phyloP scores from a whole-genome alignment of 2,888 invertebrate species.

The Drosophila rubida region DNA sequence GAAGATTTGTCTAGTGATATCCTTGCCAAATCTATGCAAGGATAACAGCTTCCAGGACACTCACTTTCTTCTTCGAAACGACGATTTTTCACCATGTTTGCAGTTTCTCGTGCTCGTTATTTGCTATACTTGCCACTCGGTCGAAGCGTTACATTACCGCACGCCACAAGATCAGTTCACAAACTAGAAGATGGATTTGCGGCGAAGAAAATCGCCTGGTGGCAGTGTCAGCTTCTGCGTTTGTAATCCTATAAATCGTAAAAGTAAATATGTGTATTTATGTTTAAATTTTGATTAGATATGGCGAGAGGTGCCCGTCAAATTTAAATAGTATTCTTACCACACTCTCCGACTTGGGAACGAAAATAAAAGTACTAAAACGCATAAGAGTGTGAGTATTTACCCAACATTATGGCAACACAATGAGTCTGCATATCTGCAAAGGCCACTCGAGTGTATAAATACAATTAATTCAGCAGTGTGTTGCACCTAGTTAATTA shows the following conservation, averaged over 20 bases:
- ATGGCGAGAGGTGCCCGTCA: not conserved
- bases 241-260: conserved; percentile 37
- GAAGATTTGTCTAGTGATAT: not conserved
- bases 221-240: conserved; percentile 23
- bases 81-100: conserved; percentile 52
- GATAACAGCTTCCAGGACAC: not conserved
- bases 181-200: conserved; percentile 24
- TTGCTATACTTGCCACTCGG: not conserved
- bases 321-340: not conserved
- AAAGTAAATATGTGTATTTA: conserved; percentile 28
- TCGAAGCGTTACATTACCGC: conserved; percentile 21
- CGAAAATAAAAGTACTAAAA: conserved; percentile 1
- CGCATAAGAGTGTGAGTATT: not conserved
- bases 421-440: conserved; percentile 18
- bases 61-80: conserved; percentile 47
- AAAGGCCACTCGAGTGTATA: not conserved
- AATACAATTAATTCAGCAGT: too few species aligned
- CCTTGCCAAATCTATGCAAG: not conserved
- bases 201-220: not conserved
- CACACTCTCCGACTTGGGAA: not conserved
- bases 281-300: conserved; percentile 45
- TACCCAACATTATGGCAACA: conserved; percentile 23
- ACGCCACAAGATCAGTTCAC: conserved; percentile 17
- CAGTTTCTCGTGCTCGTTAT: not conserved
- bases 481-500: too few species aligned